These are phyloP conservation scores for Ptilodon capucinus DNA, from an alignment of 2,888 invertebrate genomes.

Conservation along the genomic window DNA sequence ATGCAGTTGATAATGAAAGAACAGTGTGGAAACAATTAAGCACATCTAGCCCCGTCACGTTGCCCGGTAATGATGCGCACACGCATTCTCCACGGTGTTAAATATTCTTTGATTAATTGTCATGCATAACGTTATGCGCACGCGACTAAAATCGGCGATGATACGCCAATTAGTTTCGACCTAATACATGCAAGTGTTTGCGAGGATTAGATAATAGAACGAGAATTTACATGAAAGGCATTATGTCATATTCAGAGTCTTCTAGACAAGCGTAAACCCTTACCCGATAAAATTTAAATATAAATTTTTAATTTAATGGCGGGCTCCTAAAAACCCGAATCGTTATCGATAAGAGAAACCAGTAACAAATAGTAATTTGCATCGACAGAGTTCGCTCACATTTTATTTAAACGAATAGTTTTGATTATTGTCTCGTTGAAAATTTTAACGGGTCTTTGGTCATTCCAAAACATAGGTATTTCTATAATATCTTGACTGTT, in stretches of 20 bases:
- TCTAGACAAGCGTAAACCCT: not conserved
- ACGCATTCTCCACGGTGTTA: slow-evolving; percentile 39
- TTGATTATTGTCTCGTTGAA: no score
- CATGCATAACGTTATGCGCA: slow-evolving; percentile 25
- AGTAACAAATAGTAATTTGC: no score
- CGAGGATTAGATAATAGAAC: not conserved
- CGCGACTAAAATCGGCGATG: slow-evolving; percentile 22
- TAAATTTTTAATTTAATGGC: not conserved
- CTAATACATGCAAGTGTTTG: slow-evolving; percentile 15
- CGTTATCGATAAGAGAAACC: no score
- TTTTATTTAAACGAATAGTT: no score
- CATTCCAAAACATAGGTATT: no score
- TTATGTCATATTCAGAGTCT: not conserved
- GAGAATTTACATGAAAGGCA: not conserved
- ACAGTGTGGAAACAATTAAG: not conserved
- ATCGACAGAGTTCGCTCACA: no score
- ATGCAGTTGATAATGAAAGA: not conserved
- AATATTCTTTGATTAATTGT: slow-evolving; percentile 41
- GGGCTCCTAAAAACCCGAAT: no score
- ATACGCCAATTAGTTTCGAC: slow-evolving; percentile 30
- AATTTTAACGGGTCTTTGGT: no score
- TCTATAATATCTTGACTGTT: no score
- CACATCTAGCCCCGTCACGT: slow-evolving; percentile 33
- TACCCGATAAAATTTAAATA: not conserved
- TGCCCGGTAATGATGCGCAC: slow-evolving; percentile 45